Evolutionary conservation across 2,113 vertebrate species (phyloP).

Genomic region (Accipiter virgatus): DNA sequence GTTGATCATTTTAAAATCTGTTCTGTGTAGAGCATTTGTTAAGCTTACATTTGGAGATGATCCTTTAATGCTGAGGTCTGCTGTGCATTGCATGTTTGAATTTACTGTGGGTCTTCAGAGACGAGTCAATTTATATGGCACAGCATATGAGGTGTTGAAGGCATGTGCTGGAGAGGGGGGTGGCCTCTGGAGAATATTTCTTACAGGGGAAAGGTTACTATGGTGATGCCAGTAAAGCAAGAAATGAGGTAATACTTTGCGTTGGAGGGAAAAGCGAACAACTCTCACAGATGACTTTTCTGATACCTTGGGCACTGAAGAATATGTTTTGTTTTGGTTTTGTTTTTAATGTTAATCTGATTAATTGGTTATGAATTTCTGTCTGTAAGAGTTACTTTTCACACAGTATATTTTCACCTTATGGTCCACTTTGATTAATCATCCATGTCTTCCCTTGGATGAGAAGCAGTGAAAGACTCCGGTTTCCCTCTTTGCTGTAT

Average conservation of each 20-base stretch:
- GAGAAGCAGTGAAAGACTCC: conserved; percentile 56
- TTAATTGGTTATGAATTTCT: conserved; percentile 20
- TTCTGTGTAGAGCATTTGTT: background rate
- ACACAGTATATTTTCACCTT: conserved; percentile 35
- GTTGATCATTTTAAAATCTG: conserved; percentile 8
- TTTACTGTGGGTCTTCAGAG: conserved; percentile 7
- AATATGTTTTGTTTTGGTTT: background rate
- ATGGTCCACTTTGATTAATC: conserved; percentile 63
- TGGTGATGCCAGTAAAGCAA: conserved; percentile 47
- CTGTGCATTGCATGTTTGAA: background rate
- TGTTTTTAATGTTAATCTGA: conserved; percentile 26
- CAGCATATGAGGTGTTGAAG: background rate
- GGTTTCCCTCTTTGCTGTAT: conserved; percentile 54
- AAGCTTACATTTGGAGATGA: conserved; percentile 1
- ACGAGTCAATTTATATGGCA: background rate
- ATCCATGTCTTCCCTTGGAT: conserved; percentile 47
- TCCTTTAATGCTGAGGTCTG: background rate
- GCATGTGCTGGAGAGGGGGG: background rate
- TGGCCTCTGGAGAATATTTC: background rate
- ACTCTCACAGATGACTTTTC: conserved; percentile 7
- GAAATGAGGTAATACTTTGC: conserved; percentile 47
- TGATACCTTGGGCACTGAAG: background rate
- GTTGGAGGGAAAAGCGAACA: background rate
- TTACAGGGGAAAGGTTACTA: conserved; percentile 43
- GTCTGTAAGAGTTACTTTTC: conserved; percentile 24